Evolutionary conservation across 2,888 invertebrate genomes (phyloP), one percentile per base, ranked within the genome.

Genomic region (Neoitamus cyanurus): DNA sequence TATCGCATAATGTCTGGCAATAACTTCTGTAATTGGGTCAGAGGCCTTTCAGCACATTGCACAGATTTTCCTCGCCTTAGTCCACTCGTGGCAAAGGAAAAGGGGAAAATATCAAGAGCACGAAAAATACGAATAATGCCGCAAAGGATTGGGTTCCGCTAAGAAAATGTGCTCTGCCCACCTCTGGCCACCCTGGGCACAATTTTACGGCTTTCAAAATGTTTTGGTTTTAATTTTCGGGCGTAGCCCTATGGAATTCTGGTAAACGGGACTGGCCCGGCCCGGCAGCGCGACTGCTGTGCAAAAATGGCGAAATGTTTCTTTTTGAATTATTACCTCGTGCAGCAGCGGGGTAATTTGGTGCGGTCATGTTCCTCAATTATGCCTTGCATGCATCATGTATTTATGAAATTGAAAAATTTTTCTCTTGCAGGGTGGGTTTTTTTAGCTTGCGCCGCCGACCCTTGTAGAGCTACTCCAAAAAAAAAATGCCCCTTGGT

Each of bases 21-120:
- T 83, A 83, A 70, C 36, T 83, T 83, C 69, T 69, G 70, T 31
- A 83, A 69, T 83, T 83, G 37, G 83, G 83, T 83, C 69, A 83
- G 83, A 37, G 69, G 69, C 28, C 83, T 83, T 70, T 83, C 83
- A 83, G 36, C 83, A 83, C 83, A 36, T 36, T 70, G 37, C 82
- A 82, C 78, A 80, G 78, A 58, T 80, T 48, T 77, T n/a, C 6
- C n/a, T 15, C 37, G 9, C 37, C 13, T 46, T 30, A 25, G 2
- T 30, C 30, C 4, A 6, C 58, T 58, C 20, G 25, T 58, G 58
- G 58, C 20, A 7, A 34, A 20, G 31, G 37, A n/a, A 13, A 9
- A 42, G 20, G 30, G 58, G 11, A 77, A 34, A 77, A 46, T 77
- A 58, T 25, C 58, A 58, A 11, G 25, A 9, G 58, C 58, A 42